Base-by-base conservation (phyloP, 2,888 invertebrate species). In the Trichacis sp. region DNA sequence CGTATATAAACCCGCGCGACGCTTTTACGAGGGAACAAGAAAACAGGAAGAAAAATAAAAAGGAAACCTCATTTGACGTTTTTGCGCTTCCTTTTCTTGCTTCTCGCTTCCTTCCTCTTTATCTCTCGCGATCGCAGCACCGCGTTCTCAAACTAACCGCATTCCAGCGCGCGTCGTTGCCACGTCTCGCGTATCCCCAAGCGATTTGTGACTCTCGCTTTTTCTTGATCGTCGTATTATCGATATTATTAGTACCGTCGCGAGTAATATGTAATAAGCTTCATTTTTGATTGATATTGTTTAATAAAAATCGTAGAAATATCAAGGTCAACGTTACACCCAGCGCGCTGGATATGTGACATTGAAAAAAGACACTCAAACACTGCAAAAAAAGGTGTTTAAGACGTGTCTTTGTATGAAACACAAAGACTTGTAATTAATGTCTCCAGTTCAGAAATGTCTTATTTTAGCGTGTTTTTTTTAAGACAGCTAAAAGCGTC, bases 111-210 rank as follows among this genome's bases (percentile, higher is more conserved):
- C 64, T 65, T 65, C 65, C 65, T 65, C 56, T 43, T 47, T 55
- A 52, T 56, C 60, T 52, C 64, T 52, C 56, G 57, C 48, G 48
- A 55, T 55, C 48, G 42, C 14, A 18, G 8, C 18, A 29, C 48
- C 15, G 30, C 45, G 53, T 49, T 65, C 53, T 63, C 56, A 46
- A 67, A 57, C 29, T 19, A 19, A 52, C 73, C 70, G 73, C 78
- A 78, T 78, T 78, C 77, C 74, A 74, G 69, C 70, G 69, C 71
- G 71, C 74, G 77, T 77, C 58, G 62, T 63, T 78, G 78, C 78
- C 77, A 78, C 73, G 77, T 78, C 74, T 76, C 72, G 57, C 63
- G 42, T 47, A 47, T 55, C 47, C 45, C 46, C 24, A 33, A 55
- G 29, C 42, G 18, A 46, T 11, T 6, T 24, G 19, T 24, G 47